Evolutionary conservation across 2,113 vertebrate genomes (phyloP).

Genomic region (Hassar affinis): DNA sequence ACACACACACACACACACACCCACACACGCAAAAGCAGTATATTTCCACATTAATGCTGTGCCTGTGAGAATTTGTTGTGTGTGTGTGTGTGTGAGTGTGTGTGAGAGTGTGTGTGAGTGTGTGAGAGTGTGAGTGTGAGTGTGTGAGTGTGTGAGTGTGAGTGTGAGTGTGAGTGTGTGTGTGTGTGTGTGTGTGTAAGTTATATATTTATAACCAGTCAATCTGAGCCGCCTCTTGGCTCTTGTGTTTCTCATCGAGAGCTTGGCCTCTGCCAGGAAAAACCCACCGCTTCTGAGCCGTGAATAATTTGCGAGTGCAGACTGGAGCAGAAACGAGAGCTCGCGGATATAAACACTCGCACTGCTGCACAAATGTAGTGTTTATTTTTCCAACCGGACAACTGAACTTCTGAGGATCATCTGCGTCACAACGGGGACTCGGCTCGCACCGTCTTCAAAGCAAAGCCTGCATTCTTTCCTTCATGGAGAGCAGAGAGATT

Average conservation of each 20-base stretch:
- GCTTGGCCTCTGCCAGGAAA: constrained; percentile 15
- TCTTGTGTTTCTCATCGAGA: background rate
- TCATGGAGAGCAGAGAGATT: constrained; percentile 2
- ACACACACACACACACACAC: constrained; percentile 7
- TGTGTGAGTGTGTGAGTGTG: no score
- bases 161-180: no score
- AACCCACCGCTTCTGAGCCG: constrained; percentile 31
- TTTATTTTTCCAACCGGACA: background rate
- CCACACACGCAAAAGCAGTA: no score
- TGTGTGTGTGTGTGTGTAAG: background rate
- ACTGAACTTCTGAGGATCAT: background rate
- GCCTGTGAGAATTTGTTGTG: background rate
- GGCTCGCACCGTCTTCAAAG: background rate
- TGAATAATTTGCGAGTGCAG: background rate
- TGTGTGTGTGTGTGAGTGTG: no score
- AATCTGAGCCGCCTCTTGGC: background rate
- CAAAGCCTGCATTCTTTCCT: constrained; percentile 18
- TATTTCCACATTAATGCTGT: background rate
- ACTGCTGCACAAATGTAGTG: background rate
- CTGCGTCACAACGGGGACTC: background rate
- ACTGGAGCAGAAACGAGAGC: background rate
- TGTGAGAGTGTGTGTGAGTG: no score
- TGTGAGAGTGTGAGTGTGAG: background rate
- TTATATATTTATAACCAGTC: constrained; percentile 11
- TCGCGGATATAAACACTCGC: background rate